A percentile compares a stretch with the other conserved stretches of the same genome.
These are phyloP conservation scores for Microhierax caerulescens DNA, from an alignment of 2,797 vertebrate genomes.

Conservation along the genomic window DNA sequence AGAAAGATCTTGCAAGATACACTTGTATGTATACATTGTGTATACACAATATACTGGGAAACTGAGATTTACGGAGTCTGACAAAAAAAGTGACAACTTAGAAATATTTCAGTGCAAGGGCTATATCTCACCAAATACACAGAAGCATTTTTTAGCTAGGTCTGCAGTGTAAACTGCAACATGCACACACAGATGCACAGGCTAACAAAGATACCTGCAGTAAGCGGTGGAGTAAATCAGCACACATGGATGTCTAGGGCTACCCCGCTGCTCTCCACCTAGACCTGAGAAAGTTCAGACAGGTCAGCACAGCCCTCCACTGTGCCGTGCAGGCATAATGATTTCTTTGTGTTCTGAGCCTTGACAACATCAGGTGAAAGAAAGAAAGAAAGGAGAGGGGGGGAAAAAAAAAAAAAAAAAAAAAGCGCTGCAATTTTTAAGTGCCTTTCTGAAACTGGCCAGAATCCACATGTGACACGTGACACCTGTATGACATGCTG, in stretches of 20 bases:
- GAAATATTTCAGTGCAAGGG: neutral
- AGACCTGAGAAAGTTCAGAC: neutral
- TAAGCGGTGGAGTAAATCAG: neutral
- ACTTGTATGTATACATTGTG: too few species aligned
- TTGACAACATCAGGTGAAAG: neutral
- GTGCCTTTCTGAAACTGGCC: neutral
- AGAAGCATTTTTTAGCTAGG: neutral
- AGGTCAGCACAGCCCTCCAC: neutral
- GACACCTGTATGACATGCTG: neutral
- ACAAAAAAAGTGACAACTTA: neutral
- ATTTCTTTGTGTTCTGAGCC: neutral
- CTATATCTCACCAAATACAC: neutral
- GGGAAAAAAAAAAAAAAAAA: neutral
- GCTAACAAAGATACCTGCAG: neutral
- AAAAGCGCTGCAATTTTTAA: neutral
- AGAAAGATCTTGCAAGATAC: neutral
- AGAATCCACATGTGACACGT: rapidly evolving
- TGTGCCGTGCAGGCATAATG: neutral
- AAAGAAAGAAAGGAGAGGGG: neutral
- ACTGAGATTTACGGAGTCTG: neutral
- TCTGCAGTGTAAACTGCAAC: neutral
- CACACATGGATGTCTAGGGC: neutral
- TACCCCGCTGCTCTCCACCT: neutral
- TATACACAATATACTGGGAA: too few species aligned
- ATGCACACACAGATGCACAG: too few species aligned